These are phyloP conservation scores for Ornithoptera priamus DNA, from an alignment of 2,888 invertebrate genomes.

Conservation along the genomic window DNA sequence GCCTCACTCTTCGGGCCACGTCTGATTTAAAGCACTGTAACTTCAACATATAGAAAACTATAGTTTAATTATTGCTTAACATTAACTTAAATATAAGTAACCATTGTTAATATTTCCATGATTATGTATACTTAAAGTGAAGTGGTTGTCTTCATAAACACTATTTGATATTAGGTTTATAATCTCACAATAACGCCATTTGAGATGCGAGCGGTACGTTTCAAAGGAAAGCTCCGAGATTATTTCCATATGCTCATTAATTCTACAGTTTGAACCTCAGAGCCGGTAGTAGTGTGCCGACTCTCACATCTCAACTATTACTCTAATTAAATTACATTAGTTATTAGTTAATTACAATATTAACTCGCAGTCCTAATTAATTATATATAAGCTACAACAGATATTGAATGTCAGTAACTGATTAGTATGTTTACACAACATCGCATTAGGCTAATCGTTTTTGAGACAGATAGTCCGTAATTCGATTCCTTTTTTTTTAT, in stretches of 20 bases:
- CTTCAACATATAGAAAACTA: too few species aligned
- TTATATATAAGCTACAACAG: background rate
- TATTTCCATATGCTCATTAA: constrained; percentile 7
- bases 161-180: background rate
- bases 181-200: background rate
- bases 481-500: too few species aligned
- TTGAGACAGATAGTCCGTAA: too few species aligned
- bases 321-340: constrained; percentile 1
- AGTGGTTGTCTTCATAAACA: background rate
- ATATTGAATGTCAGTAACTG: too few species aligned
- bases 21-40: too few species aligned
- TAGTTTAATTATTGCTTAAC: too few species aligned
- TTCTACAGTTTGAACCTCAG: constrained; percentile 7
- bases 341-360: background rate
- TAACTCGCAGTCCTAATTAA: background rate
- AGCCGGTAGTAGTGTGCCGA: background rate
- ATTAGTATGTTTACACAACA: too few species aligned
- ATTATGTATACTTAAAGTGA: too few species aligned
- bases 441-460: too few species aligned
- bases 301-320: constrained; percentile 4
- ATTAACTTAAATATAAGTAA: too few species aligned
- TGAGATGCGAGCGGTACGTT: background rate
- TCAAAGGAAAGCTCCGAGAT: background rate
- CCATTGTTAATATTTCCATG: too few species aligned
- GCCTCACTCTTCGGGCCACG: too few species aligned